phyloP scores from a whole-genome alignment of 1,140 invertebrate genomes.

The Lerema accius region DNA sequence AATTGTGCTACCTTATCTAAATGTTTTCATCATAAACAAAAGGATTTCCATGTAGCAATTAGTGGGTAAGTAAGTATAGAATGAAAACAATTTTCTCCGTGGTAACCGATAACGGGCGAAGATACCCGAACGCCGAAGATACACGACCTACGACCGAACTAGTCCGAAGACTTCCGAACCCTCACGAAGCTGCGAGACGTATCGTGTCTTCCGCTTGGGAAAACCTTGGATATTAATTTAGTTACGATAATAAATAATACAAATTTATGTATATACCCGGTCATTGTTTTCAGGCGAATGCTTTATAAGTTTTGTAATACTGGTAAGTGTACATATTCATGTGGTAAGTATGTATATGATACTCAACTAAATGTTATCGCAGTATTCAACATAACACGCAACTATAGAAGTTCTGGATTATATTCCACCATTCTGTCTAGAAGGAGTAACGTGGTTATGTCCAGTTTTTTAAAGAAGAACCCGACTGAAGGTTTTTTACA shows the following conservation, averaged over 20 bases:
- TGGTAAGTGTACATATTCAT: too few species aligned
- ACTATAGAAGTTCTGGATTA: too few species aligned
- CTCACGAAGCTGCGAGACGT: not conserved
- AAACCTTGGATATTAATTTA: slow-evolving; percentile 32
- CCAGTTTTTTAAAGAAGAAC: not conserved
- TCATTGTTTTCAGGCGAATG: slow-evolving; percentile 5
- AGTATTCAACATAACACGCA: too few species aligned
- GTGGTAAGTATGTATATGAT: too few species aligned
- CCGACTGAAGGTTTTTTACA: not conserved
- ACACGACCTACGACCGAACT: not conserved
- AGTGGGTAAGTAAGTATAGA: not conserved
- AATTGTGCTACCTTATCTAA: too few species aligned
- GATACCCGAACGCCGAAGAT: slow-evolving; percentile 15
- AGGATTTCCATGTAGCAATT: not conserved
- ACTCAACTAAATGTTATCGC: too few species aligned
- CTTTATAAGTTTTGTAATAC: slow-evolving; percentile 3
- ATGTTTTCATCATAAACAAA: not conserved
- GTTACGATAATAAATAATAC: slow-evolving; percentile 23
- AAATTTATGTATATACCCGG: not conserved
- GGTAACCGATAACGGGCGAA: not conserved
- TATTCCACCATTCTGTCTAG: too few species aligned
- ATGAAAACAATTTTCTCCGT: slow-evolving; percentile 11
- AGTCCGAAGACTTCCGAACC: not conserved
- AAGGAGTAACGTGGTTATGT: too few species aligned
- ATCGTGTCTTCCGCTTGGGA: slow-evolving; percentile 22